phyloP scores from a whole-genome alignment of 2,888 invertebrate species.

The Platynereis dumerilii region DNA sequence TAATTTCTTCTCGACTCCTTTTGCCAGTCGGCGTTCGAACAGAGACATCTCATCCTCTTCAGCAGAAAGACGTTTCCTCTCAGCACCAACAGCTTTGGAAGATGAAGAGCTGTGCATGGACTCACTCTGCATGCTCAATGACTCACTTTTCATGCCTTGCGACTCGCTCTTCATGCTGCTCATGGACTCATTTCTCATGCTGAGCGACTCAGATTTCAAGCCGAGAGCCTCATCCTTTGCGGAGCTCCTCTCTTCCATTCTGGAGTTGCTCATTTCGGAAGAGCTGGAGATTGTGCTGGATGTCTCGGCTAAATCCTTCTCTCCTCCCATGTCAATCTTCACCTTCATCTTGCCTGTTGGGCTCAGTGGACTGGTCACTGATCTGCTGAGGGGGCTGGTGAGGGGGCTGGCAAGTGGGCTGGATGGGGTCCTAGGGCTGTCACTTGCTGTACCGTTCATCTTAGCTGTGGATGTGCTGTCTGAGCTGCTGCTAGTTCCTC shows the following conservation, averaged over 20 bases:
- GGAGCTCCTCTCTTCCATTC: not conserved
- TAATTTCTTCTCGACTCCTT: conserved; percentile 2
- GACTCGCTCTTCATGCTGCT: not conserved
- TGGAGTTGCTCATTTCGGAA: not conserved
- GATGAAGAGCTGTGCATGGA: not conserved
- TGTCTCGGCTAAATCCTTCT: not conserved
- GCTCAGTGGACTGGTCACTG: not conserved
- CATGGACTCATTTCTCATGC: not conserved
- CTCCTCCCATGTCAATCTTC: conserved; percentile 21
- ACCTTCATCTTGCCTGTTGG: conserved; percentile 6
- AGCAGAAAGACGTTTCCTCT: not conserved
- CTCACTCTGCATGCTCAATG: not conserved
- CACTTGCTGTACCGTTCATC: not conserved
- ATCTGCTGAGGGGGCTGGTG: not conserved
- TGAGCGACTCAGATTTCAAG: not conserved
- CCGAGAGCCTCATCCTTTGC: not conserved
- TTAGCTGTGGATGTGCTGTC: not conserved
- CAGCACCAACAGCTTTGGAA: conserved; percentile 3
- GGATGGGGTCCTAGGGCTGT: not conserved
- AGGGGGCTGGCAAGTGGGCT: not conserved
- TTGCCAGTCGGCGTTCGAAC: conserved; percentile 16
- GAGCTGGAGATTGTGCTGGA: not conserved
- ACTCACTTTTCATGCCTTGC: not conserved
- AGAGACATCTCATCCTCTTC: conserved; percentile 16
- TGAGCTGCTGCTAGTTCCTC: not conserved